Base-by-base conservation (phyloP, 2,113 vertebrate genomes). In the Urocolius indicus region DNA sequence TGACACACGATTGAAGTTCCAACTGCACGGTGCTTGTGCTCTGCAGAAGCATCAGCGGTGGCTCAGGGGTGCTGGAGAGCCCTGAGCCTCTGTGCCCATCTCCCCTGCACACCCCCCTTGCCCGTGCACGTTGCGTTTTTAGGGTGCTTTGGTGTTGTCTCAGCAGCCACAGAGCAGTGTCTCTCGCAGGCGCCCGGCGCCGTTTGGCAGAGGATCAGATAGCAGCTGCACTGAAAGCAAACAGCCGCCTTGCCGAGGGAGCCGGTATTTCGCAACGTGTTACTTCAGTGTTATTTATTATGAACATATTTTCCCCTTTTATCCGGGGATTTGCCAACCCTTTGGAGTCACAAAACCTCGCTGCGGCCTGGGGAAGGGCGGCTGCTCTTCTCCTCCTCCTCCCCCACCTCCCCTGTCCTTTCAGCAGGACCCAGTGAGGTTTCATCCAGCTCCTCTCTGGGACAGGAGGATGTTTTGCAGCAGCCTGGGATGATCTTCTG, bases 261-360 rank as follows among this genome's bases (percentile, higher is more conserved):
- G 79, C 74, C 41, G 92, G 90, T 54, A 90, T 94, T 95, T 91
- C 72, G 59, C 90, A 95, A 93, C 2, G 36, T 66, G 55, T 96
- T 90, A 69, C 93, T 95, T 95, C 90, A 83, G 71, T 11, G 82
- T 74, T 91, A 83, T 95, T 94, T 94, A 93, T 95, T 91, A 86
- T 48, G 87, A 63, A 36, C 75, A 36, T 55, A 58, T 95, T 96
- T 95, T 63, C 82, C 91, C 93, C 93, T 95, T 96, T 94, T 74
- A 89, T 90, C 78, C 89, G 0, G 55, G 89, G 62, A 54, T 94
- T 94, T 87, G 95, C 84, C 87, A 84, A 14, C 67, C 36, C 67
- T 71, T 29, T 11, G 18, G n/a, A 69, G 46, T 36, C 91, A 22
- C 93, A 75, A 14, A 95, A 20, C 65, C 69, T 88, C 7, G 0